A percentile compares a stretch with the other conserved stretches of the same genome.
phyloP scores from a whole-genome alignment of 2,888 invertebrate genomes.

The Lagria hirta region DNA sequence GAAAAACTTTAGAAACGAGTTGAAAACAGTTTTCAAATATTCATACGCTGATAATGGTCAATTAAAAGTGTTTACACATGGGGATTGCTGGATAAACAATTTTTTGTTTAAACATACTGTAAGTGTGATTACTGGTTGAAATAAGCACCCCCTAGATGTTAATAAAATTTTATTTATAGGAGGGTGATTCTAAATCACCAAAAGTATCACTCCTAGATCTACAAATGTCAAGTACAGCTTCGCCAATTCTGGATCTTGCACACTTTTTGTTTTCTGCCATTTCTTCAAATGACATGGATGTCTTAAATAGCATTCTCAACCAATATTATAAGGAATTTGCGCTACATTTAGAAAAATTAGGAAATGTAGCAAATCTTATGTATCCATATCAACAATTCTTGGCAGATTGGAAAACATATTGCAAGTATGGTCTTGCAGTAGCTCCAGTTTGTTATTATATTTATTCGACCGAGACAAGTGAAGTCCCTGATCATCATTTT shows the following conservation, averaged over 20 bases:
- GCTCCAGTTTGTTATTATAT: too few relatives aligned
- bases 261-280: background rate
- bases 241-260: too few relatives aligned
- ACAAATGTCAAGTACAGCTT: too few relatives aligned
- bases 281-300: background rate
- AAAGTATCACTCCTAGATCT: too few relatives aligned
- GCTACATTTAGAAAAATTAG: background rate
- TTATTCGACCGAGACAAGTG: background rate
- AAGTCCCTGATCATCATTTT: conserved; percentile 3
- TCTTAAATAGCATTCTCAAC: background rate
- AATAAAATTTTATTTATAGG: too few relatives aligned
- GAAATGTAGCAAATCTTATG: background rate
- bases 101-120: conserved; percentile 25
- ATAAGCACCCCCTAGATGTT: too few relatives aligned
- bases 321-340: too few relatives aligned
- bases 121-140: too few relatives aligned
- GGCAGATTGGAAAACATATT: conserved; percentile 3
- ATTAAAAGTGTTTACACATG: conserved; percentile 10
- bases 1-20: conserved; percentile 6
- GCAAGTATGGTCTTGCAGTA: conserved; percentile 1
- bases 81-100: conserved; percentile 27
- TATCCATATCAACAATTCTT: conserved; percentile 2
- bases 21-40: background rate
- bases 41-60: too few relatives aligned
- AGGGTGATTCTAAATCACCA: too few relatives aligned